Conservation (phyloP, 2,888 invertebrate species). For the Clusia tigrina region DNA sequence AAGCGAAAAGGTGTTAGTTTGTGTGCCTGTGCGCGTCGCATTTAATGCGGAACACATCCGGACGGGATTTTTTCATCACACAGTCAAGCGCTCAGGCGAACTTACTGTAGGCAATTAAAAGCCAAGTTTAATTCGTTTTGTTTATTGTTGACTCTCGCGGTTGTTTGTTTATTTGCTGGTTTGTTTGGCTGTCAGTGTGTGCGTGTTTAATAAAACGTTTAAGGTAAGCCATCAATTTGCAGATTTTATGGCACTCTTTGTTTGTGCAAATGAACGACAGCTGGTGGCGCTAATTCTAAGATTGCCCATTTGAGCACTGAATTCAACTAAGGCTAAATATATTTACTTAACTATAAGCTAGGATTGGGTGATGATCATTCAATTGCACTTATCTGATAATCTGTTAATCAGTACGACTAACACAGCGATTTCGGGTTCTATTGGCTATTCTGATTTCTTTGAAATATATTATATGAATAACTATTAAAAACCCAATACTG, state of each 20-base stretch:
- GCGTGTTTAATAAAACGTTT: background rate
- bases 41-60: background rate
- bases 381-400: too few species aligned
- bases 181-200: background rate
- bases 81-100: background rate
- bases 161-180: slow-evolving; percentile 1
- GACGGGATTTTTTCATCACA: background rate
- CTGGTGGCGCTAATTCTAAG: too few species aligned
- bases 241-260: background rate
- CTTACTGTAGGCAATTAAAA: slow-evolving; percentile 26
- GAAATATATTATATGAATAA: too few species aligned
- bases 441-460: too few species aligned
- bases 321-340: too few species aligned
- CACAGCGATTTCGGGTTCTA: too few species aligned
- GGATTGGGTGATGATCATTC: too few species aligned
- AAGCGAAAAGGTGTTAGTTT: slow-evolving; percentile 13
- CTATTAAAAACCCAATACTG: too few species aligned
- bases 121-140: slow-evolving; percentile 25
- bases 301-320: too few species aligned
- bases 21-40: background rate
- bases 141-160: slow-evolving; percentile 11
- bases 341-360: too few species aligned
- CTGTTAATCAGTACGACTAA: too few species aligned
- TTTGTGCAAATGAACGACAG: background rate
- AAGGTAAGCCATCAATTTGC: slow-evolving; percentile 6